Conservation (phyloP, 1,140 invertebrate genomes). For the Laodelphax striatellus region DNA sequence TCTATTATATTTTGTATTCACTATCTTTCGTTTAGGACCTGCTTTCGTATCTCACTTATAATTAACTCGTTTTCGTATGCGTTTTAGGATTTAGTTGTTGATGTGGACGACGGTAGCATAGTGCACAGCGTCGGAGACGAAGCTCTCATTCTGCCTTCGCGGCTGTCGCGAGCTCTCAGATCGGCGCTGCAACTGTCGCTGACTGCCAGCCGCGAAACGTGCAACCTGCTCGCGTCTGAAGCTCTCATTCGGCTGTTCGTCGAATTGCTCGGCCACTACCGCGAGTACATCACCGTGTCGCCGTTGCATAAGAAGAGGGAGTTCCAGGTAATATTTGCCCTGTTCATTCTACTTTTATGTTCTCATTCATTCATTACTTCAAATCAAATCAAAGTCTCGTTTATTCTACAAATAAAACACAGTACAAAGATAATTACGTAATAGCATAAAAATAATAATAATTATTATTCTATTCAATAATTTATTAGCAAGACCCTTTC, state of each 20-base stretch:
- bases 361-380: not conserved
- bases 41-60: too few relatives aligned
- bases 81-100: constrained; percentile 53
- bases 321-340: constrained; percentile 17
- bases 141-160: constrained; percentile 45
- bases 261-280: constrained; percentile 47
- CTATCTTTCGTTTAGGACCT: too few relatives aligned
- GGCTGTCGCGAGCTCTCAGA: constrained; percentile 44
- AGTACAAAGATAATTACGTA: too few relatives aligned
- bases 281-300: constrained; percentile 24
- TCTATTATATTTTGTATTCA: too few relatives aligned
- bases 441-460: too few relatives aligned
- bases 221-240: constrained; percentile 50
- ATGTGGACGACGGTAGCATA: constrained; percentile 45
- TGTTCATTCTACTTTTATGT: too few relatives aligned
- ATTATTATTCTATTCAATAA: too few relatives aligned
- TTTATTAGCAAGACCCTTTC: too few relatives aligned
- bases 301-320: constrained; percentile 4
- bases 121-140: constrained; percentile 47
- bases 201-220: constrained; percentile 26
- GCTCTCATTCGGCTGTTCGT: constrained; percentile 55
- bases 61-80: too few relatives aligned
- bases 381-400: not conserved
- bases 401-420: not conserved
- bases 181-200: constrained; percentile 47